Conservation (phyloP, 2,888 invertebrate genomes). For the Protophormia terraenovae region DNA sequence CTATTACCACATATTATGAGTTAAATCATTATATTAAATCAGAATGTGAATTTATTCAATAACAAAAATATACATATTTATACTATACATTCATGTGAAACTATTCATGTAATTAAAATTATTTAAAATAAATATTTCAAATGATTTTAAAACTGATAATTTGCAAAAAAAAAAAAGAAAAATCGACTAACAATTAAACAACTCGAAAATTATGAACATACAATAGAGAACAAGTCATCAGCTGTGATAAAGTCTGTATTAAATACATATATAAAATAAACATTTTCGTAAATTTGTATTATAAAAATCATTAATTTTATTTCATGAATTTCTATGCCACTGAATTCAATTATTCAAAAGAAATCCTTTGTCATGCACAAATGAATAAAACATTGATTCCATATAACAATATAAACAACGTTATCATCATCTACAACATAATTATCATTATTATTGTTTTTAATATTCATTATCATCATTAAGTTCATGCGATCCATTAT, state of each 20-base stretch:
- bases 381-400: conserved; percentile 43
- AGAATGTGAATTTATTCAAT: no score
- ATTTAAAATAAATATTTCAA: no score
- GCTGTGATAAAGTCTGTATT: not conserved
- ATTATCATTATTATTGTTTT: conserved; percentile 14
- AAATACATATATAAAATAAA: conserved; percentile 8
- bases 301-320: conserved; percentile 5
- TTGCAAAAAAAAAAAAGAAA: not conserved
- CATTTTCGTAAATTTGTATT: not conserved
- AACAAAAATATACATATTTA: no score
- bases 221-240: conserved; percentile 2
- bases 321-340: conserved; percentile 27
- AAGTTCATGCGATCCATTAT: conserved; percentile 45
- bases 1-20: no score
- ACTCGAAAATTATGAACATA: not conserved
- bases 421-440: not conserved
- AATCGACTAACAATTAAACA: not conserved
- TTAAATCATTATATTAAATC: no score
- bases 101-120: no score
- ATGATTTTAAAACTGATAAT: no score
- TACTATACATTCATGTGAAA: no score
- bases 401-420: not conserved
- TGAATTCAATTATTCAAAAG: conserved; percentile 57
- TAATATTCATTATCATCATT: conserved; percentile 55
- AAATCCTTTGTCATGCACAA: conserved; percentile 55